Conservation (phyloP, 2,797 vertebrate genomes). For the Gastrophryne carolinensis region DNA sequence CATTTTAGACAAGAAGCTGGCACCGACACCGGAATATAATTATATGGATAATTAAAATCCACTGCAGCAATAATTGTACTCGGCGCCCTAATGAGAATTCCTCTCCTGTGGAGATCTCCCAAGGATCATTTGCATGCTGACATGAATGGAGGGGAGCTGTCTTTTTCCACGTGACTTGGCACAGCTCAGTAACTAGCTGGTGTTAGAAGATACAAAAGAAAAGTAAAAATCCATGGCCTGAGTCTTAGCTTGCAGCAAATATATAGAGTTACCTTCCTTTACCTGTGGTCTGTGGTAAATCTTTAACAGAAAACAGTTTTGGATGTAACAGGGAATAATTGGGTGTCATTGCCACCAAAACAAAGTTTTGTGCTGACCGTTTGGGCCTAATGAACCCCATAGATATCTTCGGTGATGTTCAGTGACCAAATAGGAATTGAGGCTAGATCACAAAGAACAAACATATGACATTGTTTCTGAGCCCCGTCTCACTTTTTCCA, state of each 20-base stretch:
- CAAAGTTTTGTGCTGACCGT: too few species aligned
- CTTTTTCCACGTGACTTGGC: conserved; percentile 38
- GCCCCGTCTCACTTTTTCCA: too few species aligned
- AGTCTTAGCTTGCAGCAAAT: conserved; percentile 43
- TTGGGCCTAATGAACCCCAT: too few species aligned
- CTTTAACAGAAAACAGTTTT: too few species aligned
- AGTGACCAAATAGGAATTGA: neutral
- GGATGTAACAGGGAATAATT: too few species aligned
- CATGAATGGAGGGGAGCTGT: conserved; percentile 50
- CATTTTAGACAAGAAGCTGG: conserved; percentile 16
- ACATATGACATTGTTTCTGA: too few species aligned
- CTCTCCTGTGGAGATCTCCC: conserved; percentile 34
- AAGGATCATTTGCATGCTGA: conserved; percentile 53
- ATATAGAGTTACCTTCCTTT: conserved; percentile 28
- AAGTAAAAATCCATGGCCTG: conserved; percentile 40
- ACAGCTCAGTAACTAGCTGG: conserved; percentile 36
- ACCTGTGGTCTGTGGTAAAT: conserved; percentile 14
- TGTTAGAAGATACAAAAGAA: conserved; percentile 48
- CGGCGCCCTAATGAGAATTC: conserved; percentile 20
- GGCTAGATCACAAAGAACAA: too few species aligned
- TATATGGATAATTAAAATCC: conserved; percentile 50
- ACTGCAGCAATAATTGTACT: conserved; percentile 17
- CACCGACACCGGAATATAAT: conserved; percentile 38
- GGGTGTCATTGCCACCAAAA: too few species aligned
- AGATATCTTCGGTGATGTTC: too few species aligned